These are phyloP conservation scores for Mastomys natalensis DNA, from an alignment of 2,113 vertebrate species.

Conservation along the genomic window DNA sequence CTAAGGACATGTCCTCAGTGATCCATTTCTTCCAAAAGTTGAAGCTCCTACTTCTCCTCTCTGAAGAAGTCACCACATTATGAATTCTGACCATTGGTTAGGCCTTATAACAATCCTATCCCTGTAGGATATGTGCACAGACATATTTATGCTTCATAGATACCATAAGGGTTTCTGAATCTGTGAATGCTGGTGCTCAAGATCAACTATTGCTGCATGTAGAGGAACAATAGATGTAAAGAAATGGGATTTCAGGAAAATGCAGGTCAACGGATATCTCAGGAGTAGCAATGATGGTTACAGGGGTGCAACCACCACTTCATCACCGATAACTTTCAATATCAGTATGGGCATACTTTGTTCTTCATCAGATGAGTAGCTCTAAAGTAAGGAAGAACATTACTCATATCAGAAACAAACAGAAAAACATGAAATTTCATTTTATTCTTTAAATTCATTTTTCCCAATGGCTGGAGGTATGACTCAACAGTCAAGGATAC, in stretches of 20 bases:
- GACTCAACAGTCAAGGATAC: not conserved
- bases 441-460: not conserved
- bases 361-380: not conserved
- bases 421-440: too few relatives aligned
- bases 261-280: rapidly evolving
- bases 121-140: not conserved
- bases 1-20: too few relatives aligned
- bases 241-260: not conserved
- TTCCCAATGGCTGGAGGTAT: not conserved
- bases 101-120: not conserved
- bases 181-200: not conserved
- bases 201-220: not conserved
- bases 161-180: not conserved
- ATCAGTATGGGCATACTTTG: rapidly evolving
- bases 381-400: not conserved
- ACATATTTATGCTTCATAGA: not conserved
- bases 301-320: rapidly evolving
- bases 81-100: too few relatives aligned
- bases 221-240: not conserved
- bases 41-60: not conserved
- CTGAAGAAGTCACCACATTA: not conserved
- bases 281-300: not conserved
- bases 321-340: too few relatives aligned
- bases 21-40: not conserved
- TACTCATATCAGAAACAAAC: too few relatives aligned